Evolutionary conservation across 2,797 vertebrate species (phyloP).

Genomic region (Coregonus suidteri): DNA sequence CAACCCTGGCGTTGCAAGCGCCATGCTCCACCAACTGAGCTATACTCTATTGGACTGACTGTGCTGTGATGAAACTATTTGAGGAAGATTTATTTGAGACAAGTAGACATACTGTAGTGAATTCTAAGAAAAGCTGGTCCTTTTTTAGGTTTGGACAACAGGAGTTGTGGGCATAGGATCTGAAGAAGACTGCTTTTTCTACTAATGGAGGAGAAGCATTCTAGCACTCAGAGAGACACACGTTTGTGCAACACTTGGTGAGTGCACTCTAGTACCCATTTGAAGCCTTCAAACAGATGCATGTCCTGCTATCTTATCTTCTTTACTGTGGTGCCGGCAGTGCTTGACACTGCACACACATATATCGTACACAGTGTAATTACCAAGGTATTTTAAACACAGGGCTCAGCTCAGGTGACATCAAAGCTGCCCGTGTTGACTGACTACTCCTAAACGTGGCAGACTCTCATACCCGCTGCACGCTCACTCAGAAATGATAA

Average conservation of each 20-base stretch:
- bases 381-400: constrained; percentile 79
- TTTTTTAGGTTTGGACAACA: background rate
- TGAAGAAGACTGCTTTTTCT: background rate
- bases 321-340: constrained; percentile 38
- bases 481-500: constrained; percentile 46
- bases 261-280: constrained; percentile 23
- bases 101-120: background rate
- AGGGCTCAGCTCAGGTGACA: constrained; percentile 72
- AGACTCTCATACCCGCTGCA: constrained; percentile 54
- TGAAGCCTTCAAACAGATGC: constrained; percentile 22
- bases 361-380: constrained; percentile 64
- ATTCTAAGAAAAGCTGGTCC: background rate
- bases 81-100: background rate
- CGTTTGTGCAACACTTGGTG: constrained; percentile 17
- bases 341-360: constrained; percentile 35
- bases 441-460: constrained; percentile 53
- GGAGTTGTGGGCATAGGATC: background rate
- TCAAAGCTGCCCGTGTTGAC: constrained; percentile 67
- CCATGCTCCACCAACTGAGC: no score
- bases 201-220: background rate
- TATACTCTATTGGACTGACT: constrained; percentile 16
- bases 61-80: background rate
- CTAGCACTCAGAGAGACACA: background rate
- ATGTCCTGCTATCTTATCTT: constrained; percentile 31
- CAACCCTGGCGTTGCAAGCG: no score